A percentile compares a stretch with the other conserved stretches of the same genome.
These are phyloP conservation scores for Rafetus swinhoei DNA, from an alignment of 2,113 vertebrate species.

Conservation along the genomic window DNA sequence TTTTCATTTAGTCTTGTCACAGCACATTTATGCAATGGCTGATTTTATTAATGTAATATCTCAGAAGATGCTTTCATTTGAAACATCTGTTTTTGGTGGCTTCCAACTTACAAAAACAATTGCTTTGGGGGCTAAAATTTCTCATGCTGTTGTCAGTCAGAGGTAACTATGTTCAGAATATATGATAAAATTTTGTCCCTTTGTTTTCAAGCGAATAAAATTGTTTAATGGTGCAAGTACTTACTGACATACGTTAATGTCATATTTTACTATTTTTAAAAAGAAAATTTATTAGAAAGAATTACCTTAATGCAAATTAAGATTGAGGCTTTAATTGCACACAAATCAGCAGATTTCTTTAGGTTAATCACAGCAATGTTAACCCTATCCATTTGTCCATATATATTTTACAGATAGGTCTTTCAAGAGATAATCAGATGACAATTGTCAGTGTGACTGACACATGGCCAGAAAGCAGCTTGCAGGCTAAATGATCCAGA, in stretches of 20 bases:
- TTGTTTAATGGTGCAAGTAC: neutral
- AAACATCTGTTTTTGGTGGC: neutral
- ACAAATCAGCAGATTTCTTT: neutral
- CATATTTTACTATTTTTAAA: too few relatives aligned
- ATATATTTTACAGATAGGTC: neutral
- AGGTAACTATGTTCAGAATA: neutral
- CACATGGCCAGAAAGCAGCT: neutral
- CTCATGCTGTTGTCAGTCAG: neutral
- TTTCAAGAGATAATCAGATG: neutral
- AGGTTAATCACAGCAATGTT: neutral
- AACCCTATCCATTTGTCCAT: neutral
- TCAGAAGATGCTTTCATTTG: neutral
- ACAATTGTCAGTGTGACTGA: neutral
- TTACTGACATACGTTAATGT: neutral
- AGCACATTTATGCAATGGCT: neutral
- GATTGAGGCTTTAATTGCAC: too few relatives aligned
- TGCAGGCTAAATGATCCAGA: too few relatives aligned
- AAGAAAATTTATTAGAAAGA: too few relatives aligned
- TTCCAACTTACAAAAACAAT: neutral
- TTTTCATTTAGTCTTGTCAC: neutral
- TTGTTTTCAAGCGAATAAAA: neutral
- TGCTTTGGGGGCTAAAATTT: neutral
- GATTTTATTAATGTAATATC: neutral
- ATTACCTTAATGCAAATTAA: too few relatives aligned
- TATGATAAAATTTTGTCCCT: conserved; percentile 6